phyloP scores from a whole-genome alignment of 2,113 vertebrate genomes.

The Cathartes aura region DNA sequence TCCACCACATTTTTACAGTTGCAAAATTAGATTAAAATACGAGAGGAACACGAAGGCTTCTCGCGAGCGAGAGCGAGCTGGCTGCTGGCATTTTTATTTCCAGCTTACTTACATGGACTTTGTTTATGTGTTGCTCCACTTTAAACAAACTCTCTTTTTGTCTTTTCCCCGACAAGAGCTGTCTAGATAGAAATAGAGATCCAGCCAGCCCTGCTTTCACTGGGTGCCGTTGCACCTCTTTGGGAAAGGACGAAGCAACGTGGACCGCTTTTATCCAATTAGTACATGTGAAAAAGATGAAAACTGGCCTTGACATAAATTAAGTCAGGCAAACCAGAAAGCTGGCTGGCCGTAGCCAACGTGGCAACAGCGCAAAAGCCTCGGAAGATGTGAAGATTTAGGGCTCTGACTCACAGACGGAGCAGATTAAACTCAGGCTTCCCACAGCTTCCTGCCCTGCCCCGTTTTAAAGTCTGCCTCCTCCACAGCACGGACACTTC shows the following conservation, averaged over 20 bases:
- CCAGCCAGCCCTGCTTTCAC: not conserved
- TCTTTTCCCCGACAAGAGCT: not conserved
- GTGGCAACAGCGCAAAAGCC: not conserved
- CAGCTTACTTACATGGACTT: not conserved
- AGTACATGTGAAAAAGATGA: not conserved
- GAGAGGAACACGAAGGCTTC: not conserved
- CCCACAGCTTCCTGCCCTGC: conserved; percentile 66
- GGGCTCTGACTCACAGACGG: conserved; percentile 47
- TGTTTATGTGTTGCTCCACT: not conserved
- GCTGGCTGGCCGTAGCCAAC: not conserved
- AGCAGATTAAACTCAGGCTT: conserved; percentile 61
- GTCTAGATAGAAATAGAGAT: not conserved
- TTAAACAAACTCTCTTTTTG: not conserved
- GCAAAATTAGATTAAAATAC: conserved; percentile 4
- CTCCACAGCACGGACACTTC: not conserved
- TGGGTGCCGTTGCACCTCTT: not conserved
- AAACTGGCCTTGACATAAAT: not conserved
- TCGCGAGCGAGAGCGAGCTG: fast-evolving
- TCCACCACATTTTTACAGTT: conserved; percentile 24
- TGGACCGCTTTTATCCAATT: not conserved
- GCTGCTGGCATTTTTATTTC: not conserved
- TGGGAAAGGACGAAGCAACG: not conserved
- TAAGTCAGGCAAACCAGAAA: not conserved
- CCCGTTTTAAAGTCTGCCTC: not conserved
- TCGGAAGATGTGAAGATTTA: conserved; percentile 21